Conservation (phyloP, 2,888 invertebrate species). For the Ectemnius lituratus region DNA sequence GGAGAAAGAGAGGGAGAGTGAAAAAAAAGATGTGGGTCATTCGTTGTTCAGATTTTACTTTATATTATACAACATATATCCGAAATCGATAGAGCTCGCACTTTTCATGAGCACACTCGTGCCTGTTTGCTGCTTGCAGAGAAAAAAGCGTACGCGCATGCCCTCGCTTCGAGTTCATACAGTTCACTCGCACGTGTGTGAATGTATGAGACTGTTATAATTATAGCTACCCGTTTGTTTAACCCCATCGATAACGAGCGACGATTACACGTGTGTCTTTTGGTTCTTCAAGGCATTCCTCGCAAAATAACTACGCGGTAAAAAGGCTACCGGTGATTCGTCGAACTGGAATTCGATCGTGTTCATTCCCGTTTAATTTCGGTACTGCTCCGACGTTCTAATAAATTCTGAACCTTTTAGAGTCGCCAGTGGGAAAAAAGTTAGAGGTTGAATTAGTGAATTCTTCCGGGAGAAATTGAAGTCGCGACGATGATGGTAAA, state of each 20-base stretch:
- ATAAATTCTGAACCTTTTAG: neutral
- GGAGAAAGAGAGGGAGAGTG: neutral
- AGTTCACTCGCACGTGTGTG: neutral
- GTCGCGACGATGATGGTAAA: too few species aligned
- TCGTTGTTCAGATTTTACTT: constrained; percentile 41
- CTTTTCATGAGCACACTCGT: constrained; percentile 50
- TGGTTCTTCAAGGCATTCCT: too few species aligned
- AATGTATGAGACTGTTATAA: constrained; percentile 39
- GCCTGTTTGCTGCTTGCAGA: constrained; percentile 38
- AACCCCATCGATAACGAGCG: constrained; percentile 59
- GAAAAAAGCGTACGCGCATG: constrained; percentile 33
- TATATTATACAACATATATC: constrained; percentile 34
- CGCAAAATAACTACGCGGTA: too few species aligned
- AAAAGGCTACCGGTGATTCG: too few species aligned
- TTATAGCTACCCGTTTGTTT: constrained; percentile 53
- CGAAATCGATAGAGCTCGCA: constrained; percentile 54
- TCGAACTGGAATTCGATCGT: too few species aligned
- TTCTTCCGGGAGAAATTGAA: neutral
- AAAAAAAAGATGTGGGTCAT: constrained; percentile 36
- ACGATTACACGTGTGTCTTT: constrained; percentile 42
- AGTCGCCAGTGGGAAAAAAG: too few species aligned
- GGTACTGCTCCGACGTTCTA: neutral
- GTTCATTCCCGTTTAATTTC: neutral
- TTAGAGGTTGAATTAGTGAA: too few species aligned
- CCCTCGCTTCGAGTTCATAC: constrained; percentile 30